A percentile compares a stretch with the other conserved stretches of the same genome.
Conservation (phyloP, 2,797 vertebrate genomes). For the Spheniscus humboldti region DNA sequence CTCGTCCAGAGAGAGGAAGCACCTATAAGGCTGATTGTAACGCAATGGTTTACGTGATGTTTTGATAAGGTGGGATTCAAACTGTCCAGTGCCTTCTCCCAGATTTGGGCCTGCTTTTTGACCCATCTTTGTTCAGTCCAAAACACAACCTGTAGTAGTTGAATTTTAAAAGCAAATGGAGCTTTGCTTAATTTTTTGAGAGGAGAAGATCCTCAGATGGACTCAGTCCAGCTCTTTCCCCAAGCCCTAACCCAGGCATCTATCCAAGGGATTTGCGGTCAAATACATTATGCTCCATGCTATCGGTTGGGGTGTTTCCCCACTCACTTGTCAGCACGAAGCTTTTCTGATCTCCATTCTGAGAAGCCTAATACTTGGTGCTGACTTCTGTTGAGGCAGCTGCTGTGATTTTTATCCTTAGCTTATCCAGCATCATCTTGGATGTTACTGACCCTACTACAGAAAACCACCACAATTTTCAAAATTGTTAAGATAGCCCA, state of each 20-base stretch:
- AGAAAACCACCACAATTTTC: background rate
- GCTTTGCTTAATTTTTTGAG: background rate
- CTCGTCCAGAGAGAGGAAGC: background rate
- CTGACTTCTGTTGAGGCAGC: background rate
- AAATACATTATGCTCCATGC: background rate
- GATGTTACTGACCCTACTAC: background rate
- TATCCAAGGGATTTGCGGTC: background rate
- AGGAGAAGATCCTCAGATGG: background rate
- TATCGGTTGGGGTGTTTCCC: background rate
- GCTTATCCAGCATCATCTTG: background rate
- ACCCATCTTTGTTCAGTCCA: background rate
- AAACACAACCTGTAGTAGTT: background rate
- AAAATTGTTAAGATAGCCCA: background rate
- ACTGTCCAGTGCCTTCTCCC: background rate
- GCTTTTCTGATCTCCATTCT: background rate
- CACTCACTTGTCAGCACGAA: background rate
- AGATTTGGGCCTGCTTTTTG: background rate
- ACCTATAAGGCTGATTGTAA: background rate
- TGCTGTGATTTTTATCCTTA: background rate
- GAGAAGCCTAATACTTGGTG: background rate
- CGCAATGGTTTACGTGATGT: accelerated
- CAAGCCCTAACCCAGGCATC: background rate
- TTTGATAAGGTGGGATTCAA: background rate
- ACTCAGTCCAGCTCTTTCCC: background rate
- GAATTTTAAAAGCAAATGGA: background rate